Percentiles rank a stretch among this genome's conserved stretches.
Evolutionary conservation across 2,113 vertebrate species (phyloP).

Genomic region (Morone chrysops): DNA sequence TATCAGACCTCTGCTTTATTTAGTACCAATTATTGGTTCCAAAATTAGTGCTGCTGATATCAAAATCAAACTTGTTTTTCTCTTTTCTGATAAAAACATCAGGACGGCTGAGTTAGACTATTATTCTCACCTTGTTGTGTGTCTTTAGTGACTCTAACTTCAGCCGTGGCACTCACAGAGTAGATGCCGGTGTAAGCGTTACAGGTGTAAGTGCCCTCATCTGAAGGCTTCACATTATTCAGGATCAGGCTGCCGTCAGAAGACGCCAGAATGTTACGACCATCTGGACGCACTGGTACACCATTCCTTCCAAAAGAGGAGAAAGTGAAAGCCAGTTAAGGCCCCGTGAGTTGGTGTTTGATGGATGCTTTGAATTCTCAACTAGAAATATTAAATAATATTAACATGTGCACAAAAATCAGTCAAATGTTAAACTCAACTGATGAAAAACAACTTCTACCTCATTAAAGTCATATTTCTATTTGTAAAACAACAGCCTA

Average conservation of each 20-base stretch:
- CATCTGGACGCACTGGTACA: slow-evolving; percentile 87
- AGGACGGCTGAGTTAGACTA: too few species aligned
- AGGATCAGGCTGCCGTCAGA: slow-evolving; percentile 90
- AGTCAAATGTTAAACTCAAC: too few species aligned
- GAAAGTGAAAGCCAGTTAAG: not conserved
- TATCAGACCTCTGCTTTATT: too few species aligned
- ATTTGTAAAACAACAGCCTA: not conserved
- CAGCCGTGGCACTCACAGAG: slow-evolving; percentile 92
- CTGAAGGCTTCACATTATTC: slow-evolving; percentile 82
- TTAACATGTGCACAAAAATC: not conserved
- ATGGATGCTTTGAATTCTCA: not conserved
- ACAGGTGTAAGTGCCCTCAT: slow-evolving; percentile 94
- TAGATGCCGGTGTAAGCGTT: slow-evolving; percentile 92
- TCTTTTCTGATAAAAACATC: not conserved
- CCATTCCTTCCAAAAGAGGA: slow-evolving; percentile 88
- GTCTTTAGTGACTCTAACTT: slow-evolving; percentile 87
- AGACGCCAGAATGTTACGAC: slow-evolving; percentile 84
- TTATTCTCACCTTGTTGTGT: slow-evolving; percentile 64
- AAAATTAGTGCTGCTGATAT: not conserved
- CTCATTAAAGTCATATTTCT: not conserved
- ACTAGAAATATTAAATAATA: not conserved
- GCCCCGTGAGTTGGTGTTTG: not conserved
- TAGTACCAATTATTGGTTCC: not conserved
- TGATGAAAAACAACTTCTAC: not conserved
- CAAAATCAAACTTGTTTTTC: not conserved